Evolutionary conservation across 1,140 invertebrate species (phyloP).

Genomic region (Dreissena rostriformis): DNA sequence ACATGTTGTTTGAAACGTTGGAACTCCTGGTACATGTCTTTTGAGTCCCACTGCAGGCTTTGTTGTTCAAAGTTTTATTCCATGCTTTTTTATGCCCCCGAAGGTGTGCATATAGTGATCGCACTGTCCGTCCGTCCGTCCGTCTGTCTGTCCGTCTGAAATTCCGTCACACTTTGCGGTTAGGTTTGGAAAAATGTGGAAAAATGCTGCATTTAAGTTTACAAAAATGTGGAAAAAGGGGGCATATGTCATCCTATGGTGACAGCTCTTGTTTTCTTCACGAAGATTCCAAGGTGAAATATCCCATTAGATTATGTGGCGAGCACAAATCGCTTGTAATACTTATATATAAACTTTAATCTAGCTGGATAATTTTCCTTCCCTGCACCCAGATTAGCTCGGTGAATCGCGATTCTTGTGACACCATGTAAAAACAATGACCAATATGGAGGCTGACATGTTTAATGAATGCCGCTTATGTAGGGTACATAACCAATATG

Average conservation of each 20-base stretch:
- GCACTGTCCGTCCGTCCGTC: too few species aligned
- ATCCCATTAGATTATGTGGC: background rate
- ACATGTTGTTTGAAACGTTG: conserved; percentile 28
- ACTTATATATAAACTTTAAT: background rate
- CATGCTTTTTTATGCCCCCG: background rate
- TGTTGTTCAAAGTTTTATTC: conserved; percentile 31
- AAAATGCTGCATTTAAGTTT: too few species aligned
- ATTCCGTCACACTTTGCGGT: too few species aligned
- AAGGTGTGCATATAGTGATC: too few species aligned
- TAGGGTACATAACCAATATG: too few species aligned
- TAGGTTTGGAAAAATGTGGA: too few species aligned
- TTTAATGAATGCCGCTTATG: background rate
- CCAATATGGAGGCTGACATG: conserved; percentile 3
- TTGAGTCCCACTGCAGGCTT: conserved; percentile 3
- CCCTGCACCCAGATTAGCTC: background rate
- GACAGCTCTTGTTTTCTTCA: too few species aligned
- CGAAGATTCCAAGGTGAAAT: background rate
- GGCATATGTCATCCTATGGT: too few species aligned
- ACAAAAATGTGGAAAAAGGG: too few species aligned
- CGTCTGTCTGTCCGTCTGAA: too few species aligned
- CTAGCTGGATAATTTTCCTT: background rate
- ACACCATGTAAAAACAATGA: background rate
- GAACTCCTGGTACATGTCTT: conserved; percentile 29
- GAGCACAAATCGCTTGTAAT: background rate
- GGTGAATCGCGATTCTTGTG: background rate